phyloP scores from a whole-genome alignment of 2,113 vertebrate genomes.

The Addax nasomaculatus region DNA sequence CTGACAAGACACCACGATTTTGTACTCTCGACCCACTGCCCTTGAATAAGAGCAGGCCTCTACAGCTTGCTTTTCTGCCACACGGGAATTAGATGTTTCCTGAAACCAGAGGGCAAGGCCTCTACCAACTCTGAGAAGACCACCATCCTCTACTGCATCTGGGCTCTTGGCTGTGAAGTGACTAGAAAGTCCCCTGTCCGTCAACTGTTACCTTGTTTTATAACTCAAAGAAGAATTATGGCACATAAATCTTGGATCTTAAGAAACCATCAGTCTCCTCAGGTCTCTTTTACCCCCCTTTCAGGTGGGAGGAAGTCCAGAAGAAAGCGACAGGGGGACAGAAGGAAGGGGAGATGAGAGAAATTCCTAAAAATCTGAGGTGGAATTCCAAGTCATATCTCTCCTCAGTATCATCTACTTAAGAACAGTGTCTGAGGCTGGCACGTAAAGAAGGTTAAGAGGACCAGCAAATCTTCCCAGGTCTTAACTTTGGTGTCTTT shows the following conservation, averaged over 20 bases:
- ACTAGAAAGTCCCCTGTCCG: neutral
- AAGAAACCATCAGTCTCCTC: neutral
- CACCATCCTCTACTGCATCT: neutral
- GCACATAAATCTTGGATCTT: neutral
- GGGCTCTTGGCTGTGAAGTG: neutral
- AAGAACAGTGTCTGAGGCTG: neutral
- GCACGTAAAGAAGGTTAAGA: neutral
- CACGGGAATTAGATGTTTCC: neutral
- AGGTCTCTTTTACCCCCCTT: constrained; percentile 43
- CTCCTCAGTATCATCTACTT: neutral
- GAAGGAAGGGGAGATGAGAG: neutral
- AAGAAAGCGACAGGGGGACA: neutral
- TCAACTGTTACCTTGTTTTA: neutral
- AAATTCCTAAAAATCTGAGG: neutral
- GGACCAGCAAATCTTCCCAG: neutral
- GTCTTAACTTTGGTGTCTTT: neutral
- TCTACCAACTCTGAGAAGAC: neutral
- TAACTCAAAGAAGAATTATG: neutral
- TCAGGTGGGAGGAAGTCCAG: neutral
- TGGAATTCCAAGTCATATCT: neutral
- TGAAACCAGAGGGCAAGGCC: neutral
- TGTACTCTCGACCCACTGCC: neutral
- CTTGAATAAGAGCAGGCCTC: neutral
- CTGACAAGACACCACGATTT: neutral
- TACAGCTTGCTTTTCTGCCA: neutral